Percentiles rank a stretch among this genome's conserved stretches.
phyloP scores from a whole-genome alignment of 2,888 invertebrate species.

The Dasysyrphus albostriatus region DNA sequence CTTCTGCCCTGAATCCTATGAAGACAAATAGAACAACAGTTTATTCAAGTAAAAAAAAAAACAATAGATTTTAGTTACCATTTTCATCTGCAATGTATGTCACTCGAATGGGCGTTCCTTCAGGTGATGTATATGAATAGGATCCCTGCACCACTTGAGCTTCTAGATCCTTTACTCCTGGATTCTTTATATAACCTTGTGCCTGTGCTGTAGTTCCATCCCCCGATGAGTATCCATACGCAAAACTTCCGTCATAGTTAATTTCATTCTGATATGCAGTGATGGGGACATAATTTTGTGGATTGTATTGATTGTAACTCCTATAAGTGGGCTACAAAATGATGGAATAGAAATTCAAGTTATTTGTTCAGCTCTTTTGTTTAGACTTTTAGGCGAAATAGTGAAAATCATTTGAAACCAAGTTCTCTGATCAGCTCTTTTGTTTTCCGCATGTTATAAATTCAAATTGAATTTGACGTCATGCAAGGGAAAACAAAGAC shows the following conservation, averaged over 20 bases:
- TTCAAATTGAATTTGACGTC: slow-evolving; percentile 50
- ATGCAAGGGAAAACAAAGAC: slow-evolving; percentile 32
- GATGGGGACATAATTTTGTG: slow-evolving; percentile 83
- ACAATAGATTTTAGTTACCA: slow-evolving; percentile 83
- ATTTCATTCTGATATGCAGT: slow-evolving; percentile 84
- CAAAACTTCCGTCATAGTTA: slow-evolving; percentile 83
- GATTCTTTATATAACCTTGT: slow-evolving; percentile 90
- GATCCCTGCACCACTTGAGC: slow-evolving; percentile 91
- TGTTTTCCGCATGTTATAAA: slow-evolving; percentile 34
- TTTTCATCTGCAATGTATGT: slow-evolving; percentile 91
- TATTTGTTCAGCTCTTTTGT: slow-evolving; percentile 65
- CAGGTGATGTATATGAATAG: slow-evolving; percentile 90
- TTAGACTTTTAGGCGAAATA: slow-evolving; percentile 71
- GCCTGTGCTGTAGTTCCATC: slow-evolving; percentile 92
- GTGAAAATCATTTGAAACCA: slow-evolving; percentile 29
- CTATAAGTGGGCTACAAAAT: slow-evolving; percentile 79
- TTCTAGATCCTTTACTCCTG: slow-evolving; percentile 88
- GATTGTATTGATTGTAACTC: slow-evolving; percentile 80
- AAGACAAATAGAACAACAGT: not conserved
- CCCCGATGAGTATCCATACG: slow-evolving; percentile 88
- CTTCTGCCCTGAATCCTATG: slow-evolving; percentile 83
- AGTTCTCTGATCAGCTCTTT: slow-evolving; percentile 73
- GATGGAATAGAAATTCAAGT: slow-evolving; percentile 38
- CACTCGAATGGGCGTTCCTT: slow-evolving; percentile 89
- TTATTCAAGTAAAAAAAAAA: not conserved